Base-by-base conservation (phyloP, 2,888 invertebrate species). In the Hedya salicella region DNA sequence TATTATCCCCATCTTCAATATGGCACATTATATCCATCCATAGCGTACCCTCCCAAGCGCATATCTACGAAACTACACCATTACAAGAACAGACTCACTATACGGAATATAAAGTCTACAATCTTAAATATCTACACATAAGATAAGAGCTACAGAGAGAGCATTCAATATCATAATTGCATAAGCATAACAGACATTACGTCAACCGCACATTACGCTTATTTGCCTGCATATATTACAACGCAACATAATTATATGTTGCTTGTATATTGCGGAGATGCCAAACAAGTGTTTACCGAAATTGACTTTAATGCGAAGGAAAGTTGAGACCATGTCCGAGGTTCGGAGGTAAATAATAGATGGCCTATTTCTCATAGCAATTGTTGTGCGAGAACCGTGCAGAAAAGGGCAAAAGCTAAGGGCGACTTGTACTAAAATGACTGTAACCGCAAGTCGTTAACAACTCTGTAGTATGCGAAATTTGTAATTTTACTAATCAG, bases 141-240 rank as follows among this genome's bases (percentile, higher is more conserved):
- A n/a, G 9, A 16, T 57, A 44, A 30, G 57, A 57, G 44, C 32
- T 44, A 30, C 9, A 14, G 16, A 19, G 46, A 57, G 44, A 46
- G 19, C 17, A 44, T 19, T 44, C 30, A 14, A 46, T 57, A 59
- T 62, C 46, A 63, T 66, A 66, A 68, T 72, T 73, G 70, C 69
- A 46, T 69, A 75, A 76, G 70, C 69, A 46, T 69, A 75, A 76
- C 71, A 65, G 62, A 70, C 62, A 71, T 81, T 79, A 78, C 76
- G 76, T 75, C 72, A 78, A 69, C 73, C 52, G 66, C 54, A 74
- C 68, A 72, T 73, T 75, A 73, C 67, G 70, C 70, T 72, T 71
- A 73, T 74, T 75, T 73, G 68, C 74, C 62, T 68, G 74, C 69
- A 74, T 77, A 74, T 74, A 72, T 59, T 62, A 62, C 77, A 74